A percentile compares a stretch with the other conserved stretches of the same genome.
Conservation (phyloP, 2,797 vertebrate genomes). For the Xenentodon cancila region DNA sequence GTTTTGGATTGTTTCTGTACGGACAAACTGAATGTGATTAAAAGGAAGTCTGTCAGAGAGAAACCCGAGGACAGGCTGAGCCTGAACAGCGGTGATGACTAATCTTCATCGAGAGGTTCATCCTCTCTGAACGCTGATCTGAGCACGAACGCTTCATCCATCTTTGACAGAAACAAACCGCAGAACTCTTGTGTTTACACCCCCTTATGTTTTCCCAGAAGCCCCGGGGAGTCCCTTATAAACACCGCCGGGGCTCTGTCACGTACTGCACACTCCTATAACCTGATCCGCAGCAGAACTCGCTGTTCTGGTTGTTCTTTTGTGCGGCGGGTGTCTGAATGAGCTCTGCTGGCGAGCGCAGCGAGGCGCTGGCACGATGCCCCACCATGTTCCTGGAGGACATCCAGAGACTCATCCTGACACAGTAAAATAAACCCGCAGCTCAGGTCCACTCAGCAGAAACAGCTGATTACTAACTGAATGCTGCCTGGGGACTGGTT, state of each 20-base stretch:
- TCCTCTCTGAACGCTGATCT: neutral
- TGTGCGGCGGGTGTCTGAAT: slow-evolving; percentile 47
- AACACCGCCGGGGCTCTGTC: slow-evolving; percentile 16
- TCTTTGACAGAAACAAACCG: neutral
- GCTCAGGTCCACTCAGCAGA: slow-evolving; percentile 24
- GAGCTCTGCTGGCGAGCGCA: slow-evolving; percentile 41
- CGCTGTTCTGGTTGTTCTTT: slow-evolving; percentile 57
- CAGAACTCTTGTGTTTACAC: neutral
- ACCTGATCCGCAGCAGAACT: slow-evolving; percentile 49
- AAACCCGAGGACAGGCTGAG: no score
- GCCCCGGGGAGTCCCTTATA: slow-evolving; percentile 2
- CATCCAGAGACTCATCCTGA: slow-evolving; percentile 64
- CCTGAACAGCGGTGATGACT: no score
- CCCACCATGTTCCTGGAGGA: slow-evolving; percentile 70
- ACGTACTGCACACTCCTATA: slow-evolving; percentile 27
- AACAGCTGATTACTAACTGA: slow-evolving; percentile 11
- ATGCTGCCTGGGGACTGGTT: neutral
- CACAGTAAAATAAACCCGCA: slow-evolving; percentile 43
- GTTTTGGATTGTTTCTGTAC: no score
- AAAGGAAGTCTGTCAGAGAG: no score
- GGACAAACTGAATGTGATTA: no score
- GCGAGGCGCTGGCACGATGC: slow-evolving; percentile 53
- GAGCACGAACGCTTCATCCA: no score
- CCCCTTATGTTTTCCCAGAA: slow-evolving; percentile 27
- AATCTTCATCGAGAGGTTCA: no score